Percentiles rank a stretch among this genome's conserved stretches.
These are phyloP conservation scores for Alviniconcha strummeri DNA, from an alignment of 2,888 invertebrate genomes.

Conservation along the genomic window DNA sequence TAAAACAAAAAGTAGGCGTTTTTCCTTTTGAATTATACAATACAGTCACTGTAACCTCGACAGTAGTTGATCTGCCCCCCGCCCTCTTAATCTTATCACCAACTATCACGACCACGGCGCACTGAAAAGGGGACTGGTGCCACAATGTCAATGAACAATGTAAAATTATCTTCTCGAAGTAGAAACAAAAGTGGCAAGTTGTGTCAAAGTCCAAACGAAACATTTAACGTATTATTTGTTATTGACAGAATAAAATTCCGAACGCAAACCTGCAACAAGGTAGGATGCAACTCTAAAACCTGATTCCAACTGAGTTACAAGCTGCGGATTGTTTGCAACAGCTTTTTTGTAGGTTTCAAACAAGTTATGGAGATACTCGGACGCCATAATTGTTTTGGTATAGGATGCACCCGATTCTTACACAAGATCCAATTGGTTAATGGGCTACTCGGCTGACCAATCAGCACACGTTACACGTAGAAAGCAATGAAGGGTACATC, in stretches of 20 bases:
- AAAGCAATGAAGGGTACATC: too few species aligned
- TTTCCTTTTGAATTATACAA: too few species aligned
- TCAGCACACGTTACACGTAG: not conserved
- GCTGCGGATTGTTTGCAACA: conserved; percentile 60
- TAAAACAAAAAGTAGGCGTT: too few species aligned
- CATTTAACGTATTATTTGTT: not conserved
- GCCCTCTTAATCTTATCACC: too few species aligned
- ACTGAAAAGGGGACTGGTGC: too few species aligned
- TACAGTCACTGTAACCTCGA: too few species aligned
- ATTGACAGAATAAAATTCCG: not conserved
- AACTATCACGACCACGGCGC: too few species aligned
- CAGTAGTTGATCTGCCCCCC: too few species aligned
- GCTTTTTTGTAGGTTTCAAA: conserved; percentile 55
- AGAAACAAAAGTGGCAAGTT: too few species aligned
- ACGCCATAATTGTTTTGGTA: conserved; percentile 36
- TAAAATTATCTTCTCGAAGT: too few species aligned
- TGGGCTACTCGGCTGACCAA: not conserved
- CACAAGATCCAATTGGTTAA: conserved; percentile 30
- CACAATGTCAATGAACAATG: too few species aligned
- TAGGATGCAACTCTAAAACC: conserved; percentile 61
- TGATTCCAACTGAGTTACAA: conserved; percentile 62
- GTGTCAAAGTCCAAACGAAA: not conserved
- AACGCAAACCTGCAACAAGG: conserved; percentile 59
- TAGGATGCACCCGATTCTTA: conserved; percentile 30
- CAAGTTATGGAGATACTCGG: conserved; percentile 44